These are phyloP conservation scores for Sceloporus tristichus DNA, from an alignment of 2,113 vertebrate genomes.

Conservation along the genomic window DNA sequence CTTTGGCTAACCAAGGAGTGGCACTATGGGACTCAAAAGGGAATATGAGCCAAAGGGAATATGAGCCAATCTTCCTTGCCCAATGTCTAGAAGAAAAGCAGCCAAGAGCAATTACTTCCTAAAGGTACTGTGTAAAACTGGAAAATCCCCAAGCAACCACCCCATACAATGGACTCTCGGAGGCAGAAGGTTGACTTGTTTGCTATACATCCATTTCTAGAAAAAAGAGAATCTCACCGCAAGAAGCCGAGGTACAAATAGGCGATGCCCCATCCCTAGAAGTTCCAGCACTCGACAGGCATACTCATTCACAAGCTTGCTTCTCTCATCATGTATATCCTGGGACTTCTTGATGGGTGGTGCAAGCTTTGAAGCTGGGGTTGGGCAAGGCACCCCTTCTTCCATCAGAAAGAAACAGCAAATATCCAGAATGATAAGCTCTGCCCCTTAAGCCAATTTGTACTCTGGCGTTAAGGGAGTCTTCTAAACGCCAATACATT, in stretches of 20 bases:
- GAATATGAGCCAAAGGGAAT: conserved; percentile 21
- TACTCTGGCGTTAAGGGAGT: conserved; percentile 63
- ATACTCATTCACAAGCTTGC: conserved; percentile 90
- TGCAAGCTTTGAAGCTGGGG: conserved; percentile 84
- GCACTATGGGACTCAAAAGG: conserved; percentile 42
- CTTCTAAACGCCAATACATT: conserved; percentile 46
- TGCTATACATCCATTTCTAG: conserved; percentile 60
- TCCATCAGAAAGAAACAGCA: conserved; percentile 84
- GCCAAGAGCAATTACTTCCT: conserved; percentile 39
- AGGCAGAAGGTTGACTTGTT: conserved; percentile 51
- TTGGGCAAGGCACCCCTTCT: conserved; percentile 86
- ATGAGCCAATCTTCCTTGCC: neutral
- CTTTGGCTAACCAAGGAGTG: conserved; percentile 70
- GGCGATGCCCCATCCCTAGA: conserved; percentile 98
- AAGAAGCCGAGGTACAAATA: conserved; percentile 96
- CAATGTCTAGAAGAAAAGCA: neutral
- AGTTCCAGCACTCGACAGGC: conserved; percentile 92
- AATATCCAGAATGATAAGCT: conserved; percentile 80
- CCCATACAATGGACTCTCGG: conserved; percentile 33
- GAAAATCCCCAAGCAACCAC: conserved; percentile 34
- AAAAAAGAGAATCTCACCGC: conserved; percentile 90
- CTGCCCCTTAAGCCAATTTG: conserved; percentile 60
- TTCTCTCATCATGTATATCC: conserved; percentile 87
- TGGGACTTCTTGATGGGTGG: conserved; percentile 87
- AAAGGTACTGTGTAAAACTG: conserved; percentile 33